These are phyloP conservation scores for fruit fly (Drosophila melanogaster) DNA, from an alignment of 1,140 invertebrate species.

Conservation along the genomic window DNA sequence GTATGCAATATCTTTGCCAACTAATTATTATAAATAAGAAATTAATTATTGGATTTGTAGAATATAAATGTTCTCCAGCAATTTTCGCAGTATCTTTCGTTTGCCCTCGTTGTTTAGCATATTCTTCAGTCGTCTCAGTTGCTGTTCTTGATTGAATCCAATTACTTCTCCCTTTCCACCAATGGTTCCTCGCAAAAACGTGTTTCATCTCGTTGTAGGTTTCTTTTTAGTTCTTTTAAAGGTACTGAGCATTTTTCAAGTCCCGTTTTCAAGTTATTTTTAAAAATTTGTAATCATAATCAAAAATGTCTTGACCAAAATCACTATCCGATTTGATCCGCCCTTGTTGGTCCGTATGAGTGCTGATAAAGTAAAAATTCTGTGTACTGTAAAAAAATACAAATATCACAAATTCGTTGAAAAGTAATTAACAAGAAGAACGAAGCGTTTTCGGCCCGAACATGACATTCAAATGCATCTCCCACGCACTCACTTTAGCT, in stretches of 20 bases:
- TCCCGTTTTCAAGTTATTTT: constrained; percentile 11
- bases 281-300: not conserved
- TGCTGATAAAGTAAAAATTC: no score
- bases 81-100: constrained; percentile 1
- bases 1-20: no score
- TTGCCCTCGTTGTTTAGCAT: constrained; percentile 43
- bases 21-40: not conserved
- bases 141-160: constrained; percentile 72
- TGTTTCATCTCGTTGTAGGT: constrained; percentile 65
- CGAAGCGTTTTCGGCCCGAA: no score
- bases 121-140: constrained; percentile 50
- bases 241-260: constrained; percentile 1
- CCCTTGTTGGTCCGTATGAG: no score
- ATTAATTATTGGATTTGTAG: not conserved
- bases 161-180: constrained; percentile 27
- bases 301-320: no score
- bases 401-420: no score
- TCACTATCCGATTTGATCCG: no score
- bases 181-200: constrained; percentile 44
- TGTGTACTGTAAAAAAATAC: no score
- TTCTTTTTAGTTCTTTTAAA: constrained; percentile 29
- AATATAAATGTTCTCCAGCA: not conserved
- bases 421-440: no score
- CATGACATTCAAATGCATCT: no score
- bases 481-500: no score